Percentiles rank a stretch among this genome's conserved stretches.
phyloP scores from a whole-genome alignment of 2,888 invertebrate genomes.

The Nomada ferruginata region DNA sequence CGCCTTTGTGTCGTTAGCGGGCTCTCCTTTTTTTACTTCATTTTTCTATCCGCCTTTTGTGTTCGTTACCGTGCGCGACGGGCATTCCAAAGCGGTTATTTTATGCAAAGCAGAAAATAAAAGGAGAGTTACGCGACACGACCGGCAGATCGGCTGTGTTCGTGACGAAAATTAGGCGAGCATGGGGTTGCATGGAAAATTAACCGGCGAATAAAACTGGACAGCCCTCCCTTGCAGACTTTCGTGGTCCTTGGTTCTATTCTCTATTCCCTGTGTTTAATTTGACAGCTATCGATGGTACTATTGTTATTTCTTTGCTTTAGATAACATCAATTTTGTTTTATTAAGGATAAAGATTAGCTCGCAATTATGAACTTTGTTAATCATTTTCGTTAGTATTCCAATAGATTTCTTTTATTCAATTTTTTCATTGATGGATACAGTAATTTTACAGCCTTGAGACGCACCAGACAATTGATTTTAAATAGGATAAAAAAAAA shows the following conservation, averaged over 20 bases:
- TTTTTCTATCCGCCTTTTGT: background rate
- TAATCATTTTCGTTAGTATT: too few species aligned
- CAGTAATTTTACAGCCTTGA: too few species aligned
- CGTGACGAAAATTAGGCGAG: constrained; percentile 56
- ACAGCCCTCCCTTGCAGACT: background rate
- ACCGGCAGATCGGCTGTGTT: constrained; percentile 16
- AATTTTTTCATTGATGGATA: too few species aligned
- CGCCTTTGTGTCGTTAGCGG: constrained; percentile 24
- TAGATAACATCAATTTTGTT: too few species aligned
- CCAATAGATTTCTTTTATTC: too few species aligned
- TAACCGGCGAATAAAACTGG: constrained; percentile 25
- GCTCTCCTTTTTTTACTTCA: background rate
- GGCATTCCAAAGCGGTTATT: constrained; percentile 40
- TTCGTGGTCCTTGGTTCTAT: background rate
- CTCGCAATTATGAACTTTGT: too few species aligned
- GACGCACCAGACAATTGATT: too few species aligned
- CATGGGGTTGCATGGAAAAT: background rate
- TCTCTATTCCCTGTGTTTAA: background rate
- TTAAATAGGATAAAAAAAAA: too few species aligned
- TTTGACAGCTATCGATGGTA: too few species aligned
- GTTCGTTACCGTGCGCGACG: constrained; percentile 27
- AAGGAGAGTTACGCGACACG: constrained; percentile 32
- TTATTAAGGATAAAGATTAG: too few species aligned
- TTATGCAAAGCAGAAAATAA: constrained; percentile 43
- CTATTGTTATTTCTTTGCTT: too few species aligned